Percentiles rank a stretch among this genome's conserved stretches.
Conservation (phyloP, 2,888 invertebrate genomes). For the Melikaiella ostensackeni region DNA sequence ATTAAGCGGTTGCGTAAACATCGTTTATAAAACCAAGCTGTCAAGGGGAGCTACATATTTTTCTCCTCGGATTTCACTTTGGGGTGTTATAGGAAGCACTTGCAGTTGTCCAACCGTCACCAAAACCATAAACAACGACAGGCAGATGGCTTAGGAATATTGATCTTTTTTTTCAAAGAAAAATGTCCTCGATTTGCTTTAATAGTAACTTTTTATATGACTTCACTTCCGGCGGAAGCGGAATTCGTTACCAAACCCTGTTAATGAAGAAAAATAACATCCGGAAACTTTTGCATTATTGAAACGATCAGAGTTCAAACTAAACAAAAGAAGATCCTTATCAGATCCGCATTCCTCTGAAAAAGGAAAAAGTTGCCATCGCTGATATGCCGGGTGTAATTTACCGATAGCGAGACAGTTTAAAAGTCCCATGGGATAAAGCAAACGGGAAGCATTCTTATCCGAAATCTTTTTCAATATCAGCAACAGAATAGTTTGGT, state of each 20-base stretch:
- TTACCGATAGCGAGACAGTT: slow-evolving; percentile 30
- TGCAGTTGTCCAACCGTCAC: slow-evolving; percentile 20
- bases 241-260: background rate
- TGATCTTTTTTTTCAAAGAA: background rate
- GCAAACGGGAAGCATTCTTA: slow-evolving; percentile 22
- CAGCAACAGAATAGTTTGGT: slow-evolving; percentile 20
- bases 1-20: slow-evolving; percentile 24
- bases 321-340: slow-evolving; percentile 7
- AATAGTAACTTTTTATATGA: background rate
- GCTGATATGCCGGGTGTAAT: slow-evolving; percentile 20
- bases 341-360: slow-evolving; percentile 7
- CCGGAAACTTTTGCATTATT: slow-evolving; percentile 1
- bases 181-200: background rate
- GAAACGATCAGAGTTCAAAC: background rate
- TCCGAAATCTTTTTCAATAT: slow-evolving; percentile 34
- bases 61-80: slow-evolving; percentile 10
- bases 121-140: slow-evolving; percentile 7
- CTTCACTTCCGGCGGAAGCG: background rate
- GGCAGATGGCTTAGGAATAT: background rate
- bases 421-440: slow-evolving; percentile 32
- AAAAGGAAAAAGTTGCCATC: slow-evolving; percentile 1
- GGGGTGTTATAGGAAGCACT: background rate
- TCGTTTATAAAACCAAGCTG: slow-evolving; percentile 22
- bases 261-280: background rate
- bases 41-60: background rate